Conservation (phyloP, 1,140 invertebrate genomes). For the Zelostemma sp. region DNA sequence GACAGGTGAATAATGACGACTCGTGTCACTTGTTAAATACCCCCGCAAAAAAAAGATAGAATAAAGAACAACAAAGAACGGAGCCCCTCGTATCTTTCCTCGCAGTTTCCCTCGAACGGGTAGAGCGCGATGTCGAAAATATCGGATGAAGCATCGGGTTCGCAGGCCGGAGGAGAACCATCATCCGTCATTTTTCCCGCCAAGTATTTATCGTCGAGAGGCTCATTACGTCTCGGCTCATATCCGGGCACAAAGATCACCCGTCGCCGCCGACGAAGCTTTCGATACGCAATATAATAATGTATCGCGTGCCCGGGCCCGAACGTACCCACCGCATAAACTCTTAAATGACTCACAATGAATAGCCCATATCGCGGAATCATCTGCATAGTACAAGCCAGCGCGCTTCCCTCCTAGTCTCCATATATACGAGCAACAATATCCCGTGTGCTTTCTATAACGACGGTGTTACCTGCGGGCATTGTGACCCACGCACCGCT, state of each 20-base stretch:
- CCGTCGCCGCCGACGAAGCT: conserved; percentile 13
- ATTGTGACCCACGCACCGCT: conserved; percentile 66
- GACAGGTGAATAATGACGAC: conserved; percentile 43
- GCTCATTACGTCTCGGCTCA: background rate
- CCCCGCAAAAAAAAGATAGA: background rate
- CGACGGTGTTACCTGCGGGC: conserved; percentile 50
- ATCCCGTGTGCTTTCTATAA: conserved; percentile 56
- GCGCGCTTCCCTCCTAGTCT: conserved; percentile 50
- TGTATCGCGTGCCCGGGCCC: conserved; percentile 45
- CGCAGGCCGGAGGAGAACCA: no score
- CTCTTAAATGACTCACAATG: conserved; percentile 63
- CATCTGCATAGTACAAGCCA: conserved; percentile 64
- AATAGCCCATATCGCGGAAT: conserved; percentile 64
- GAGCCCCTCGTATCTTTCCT: no score
- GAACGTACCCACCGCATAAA: conserved; percentile 47
- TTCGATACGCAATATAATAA: conserved; percentile 62
- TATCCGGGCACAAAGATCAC: background rate
- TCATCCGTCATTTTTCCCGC: background rate
- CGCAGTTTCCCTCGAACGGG: no score
- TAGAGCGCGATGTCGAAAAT: no score
- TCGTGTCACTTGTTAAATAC: conserved; percentile 41
- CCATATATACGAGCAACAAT: conserved; percentile 60
- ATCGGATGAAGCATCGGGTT: background rate
- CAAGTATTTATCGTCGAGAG: background rate
- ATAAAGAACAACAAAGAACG: no score